A percentile compares a stretch with the other conserved stretches of the same genome.
Evolutionary conservation across 2,797 vertebrate species (phyloP).

Genomic region (Spondyliosoma cantharus): DNA sequence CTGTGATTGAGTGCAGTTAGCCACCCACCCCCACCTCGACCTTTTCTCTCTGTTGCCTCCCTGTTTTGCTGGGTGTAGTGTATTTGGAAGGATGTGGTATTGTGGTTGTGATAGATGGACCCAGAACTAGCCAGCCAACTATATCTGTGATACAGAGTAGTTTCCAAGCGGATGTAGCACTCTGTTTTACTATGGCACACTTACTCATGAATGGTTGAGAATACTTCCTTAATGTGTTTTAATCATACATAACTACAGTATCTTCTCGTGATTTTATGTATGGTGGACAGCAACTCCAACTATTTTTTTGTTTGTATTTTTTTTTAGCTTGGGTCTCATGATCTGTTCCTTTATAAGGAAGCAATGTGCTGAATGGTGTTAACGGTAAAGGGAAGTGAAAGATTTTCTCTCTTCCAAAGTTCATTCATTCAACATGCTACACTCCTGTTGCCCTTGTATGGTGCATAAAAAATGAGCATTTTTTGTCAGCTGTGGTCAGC

Average conservation of each 20-base stretch:
- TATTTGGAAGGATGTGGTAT: slow-evolving; percentile 63
- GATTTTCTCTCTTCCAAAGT: slow-evolving; percentile 14
- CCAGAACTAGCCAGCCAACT: neutral
- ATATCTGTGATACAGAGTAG: slow-evolving; percentile 12
- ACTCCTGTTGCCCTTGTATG: slow-evolving; percentile 1
- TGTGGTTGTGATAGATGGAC: slow-evolving; percentile 45
- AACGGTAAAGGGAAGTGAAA: slow-evolving; percentile 53
- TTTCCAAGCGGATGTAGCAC: slow-evolving; percentile 43
- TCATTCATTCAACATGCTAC: slow-evolving; percentile 43
- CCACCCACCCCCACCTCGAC: neutral
- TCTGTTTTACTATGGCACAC: slow-evolving; percentile 12
- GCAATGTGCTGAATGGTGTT: slow-evolving; percentile 46
- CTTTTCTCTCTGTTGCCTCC: slow-evolving; percentile 8
- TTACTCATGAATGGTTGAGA: slow-evolving; percentile 19
- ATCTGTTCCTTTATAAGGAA: slow-evolving; percentile 39
- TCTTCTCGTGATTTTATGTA: neutral
- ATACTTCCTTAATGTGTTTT: neutral
- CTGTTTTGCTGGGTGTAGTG: slow-evolving; percentile 26
- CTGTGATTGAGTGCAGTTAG: slow-evolving; percentile 7
- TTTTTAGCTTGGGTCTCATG: slow-evolving; percentile 35
- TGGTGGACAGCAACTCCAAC: neutral
- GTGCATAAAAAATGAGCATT: neutral
- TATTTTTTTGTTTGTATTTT: neutral
- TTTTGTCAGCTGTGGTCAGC: neutral
- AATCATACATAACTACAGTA: neutral